Evolutionary conservation across 1,140 invertebrate species (phyloP).

Genomic region (Agrypnia vestita): DNA sequence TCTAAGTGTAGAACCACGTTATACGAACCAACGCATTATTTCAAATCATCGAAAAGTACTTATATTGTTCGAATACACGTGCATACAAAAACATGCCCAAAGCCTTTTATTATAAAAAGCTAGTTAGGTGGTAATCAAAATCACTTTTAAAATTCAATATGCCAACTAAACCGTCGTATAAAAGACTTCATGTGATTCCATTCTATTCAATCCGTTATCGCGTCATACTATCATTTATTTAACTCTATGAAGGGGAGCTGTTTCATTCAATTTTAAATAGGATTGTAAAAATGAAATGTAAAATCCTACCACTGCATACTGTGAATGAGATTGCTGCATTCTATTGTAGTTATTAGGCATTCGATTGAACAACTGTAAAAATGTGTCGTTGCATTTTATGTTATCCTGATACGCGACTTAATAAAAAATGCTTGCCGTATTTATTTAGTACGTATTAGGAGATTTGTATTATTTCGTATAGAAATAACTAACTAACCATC

Average conservation of each 20-base stretch:
- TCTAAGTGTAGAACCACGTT: no score
- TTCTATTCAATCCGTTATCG: constrained; percentile 15
- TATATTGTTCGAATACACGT: no score
- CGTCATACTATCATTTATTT: constrained; percentile 33
- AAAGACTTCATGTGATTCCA: constrained; percentile 27
- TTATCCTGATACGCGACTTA: background rate
- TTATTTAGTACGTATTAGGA: no score
- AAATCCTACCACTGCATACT: constrained; percentile 13
- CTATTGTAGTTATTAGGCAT: constrained; percentile 13
- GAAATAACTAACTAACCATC: no score
- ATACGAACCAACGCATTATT: no score
- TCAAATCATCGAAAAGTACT: no score
- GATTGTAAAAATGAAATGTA: constrained; percentile 20
- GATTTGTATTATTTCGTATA: no score
- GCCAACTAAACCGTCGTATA: constrained; percentile 27
- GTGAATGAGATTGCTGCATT: constrained; percentile 24
- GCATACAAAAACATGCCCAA: no score
- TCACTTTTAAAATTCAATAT: constrained; percentile 31
- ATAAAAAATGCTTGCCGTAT: no score
- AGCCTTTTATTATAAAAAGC: background rate
- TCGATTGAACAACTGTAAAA: constrained; percentile 1
- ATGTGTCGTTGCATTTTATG: background rate
- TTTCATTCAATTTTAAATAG: constrained; percentile 32
- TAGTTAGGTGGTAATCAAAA: constrained; percentile 26
- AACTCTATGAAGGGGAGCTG: constrained; percentile 21